These are phyloP conservation scores for Myotis vivesi DNA, from an alignment of 2,797 vertebrate species.

Conservation along the genomic window DNA sequence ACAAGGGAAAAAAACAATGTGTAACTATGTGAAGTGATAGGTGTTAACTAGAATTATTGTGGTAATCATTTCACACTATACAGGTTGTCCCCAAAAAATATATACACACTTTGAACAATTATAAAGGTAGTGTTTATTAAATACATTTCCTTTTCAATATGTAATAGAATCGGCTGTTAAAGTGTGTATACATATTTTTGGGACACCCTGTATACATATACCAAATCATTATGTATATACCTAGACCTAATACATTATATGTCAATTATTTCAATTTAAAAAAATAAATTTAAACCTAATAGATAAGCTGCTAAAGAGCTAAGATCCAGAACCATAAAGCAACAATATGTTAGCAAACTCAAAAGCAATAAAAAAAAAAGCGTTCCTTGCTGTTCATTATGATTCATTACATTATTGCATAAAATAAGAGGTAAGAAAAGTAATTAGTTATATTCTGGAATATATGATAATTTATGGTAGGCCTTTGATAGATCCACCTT, in stretches of 20 bases:
- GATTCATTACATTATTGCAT: neutral
- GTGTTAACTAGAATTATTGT: neutral
- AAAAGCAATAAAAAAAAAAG: neutral
- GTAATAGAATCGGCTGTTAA: neutral
- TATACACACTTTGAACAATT: neutral
- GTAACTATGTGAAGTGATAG: neutral
- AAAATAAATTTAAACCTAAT: neutral
- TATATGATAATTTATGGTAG: neutral
- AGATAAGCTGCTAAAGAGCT: neutral
- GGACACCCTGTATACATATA: neutral
- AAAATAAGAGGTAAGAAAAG: neutral
- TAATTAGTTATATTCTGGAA: neutral
- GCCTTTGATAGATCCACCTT: neutral
- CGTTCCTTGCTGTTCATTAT: neutral
- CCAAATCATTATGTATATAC: neutral
- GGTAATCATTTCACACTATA: neutral
- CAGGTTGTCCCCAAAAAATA: neutral
- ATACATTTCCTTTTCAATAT: neutral
- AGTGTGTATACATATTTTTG: neutral
- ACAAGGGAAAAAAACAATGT: neutral
- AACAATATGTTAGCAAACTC: neutral
- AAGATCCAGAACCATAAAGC: neutral
- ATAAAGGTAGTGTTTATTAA: neutral
- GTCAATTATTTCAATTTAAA: neutral
- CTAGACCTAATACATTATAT: neutral